Conservation (phyloP, 2,797 vertebrate genomes). For the Enteromius thamalakanensis region DNA sequence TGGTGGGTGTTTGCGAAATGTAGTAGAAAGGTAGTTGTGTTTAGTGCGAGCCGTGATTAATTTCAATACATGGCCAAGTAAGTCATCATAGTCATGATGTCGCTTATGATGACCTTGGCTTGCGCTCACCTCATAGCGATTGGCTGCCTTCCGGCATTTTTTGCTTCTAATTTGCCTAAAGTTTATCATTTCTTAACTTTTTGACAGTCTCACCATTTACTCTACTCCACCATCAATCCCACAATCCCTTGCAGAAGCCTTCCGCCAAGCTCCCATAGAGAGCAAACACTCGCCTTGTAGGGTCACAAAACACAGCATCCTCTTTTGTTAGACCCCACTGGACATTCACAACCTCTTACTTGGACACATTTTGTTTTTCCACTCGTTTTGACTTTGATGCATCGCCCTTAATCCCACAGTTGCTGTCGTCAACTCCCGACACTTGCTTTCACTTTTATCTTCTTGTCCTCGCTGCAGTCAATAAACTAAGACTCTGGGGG, state of each 20-base stretch:
- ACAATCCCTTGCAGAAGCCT: constrained; percentile 5
- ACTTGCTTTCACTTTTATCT: constrained; percentile 28
- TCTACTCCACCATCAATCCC: neutral
- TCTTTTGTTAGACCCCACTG: constrained; percentile 29
- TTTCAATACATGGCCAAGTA: neutral
- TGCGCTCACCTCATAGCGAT: neutral
- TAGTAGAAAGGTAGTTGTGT: neutral
- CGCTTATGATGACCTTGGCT: constrained; percentile 18
- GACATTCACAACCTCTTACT: constrained; percentile 29
- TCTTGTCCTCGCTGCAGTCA: constrained; percentile 7
- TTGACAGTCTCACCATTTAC: neutral
- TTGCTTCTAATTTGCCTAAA: constrained; percentile 1
- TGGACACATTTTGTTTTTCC: constrained; percentile 3
- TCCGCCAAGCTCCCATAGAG: neutral
- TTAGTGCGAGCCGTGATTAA: neutral
- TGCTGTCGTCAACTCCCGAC: neutral
- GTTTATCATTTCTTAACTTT: constrained; percentile 1
- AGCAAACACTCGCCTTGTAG: neutral
- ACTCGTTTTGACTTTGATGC: constrained; percentile 21
- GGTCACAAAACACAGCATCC: constrained; percentile 19
- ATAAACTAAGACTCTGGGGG: constrained; percentile 29
- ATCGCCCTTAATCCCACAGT: constrained; percentile 32
- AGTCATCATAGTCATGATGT: neutral
- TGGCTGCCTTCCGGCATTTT: constrained; percentile 2
- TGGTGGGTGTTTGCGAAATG: neutral